phyloP scores from a whole-genome alignment of 2,888 invertebrate genomes.

The Acanthosepion pharaonis region DNA sequence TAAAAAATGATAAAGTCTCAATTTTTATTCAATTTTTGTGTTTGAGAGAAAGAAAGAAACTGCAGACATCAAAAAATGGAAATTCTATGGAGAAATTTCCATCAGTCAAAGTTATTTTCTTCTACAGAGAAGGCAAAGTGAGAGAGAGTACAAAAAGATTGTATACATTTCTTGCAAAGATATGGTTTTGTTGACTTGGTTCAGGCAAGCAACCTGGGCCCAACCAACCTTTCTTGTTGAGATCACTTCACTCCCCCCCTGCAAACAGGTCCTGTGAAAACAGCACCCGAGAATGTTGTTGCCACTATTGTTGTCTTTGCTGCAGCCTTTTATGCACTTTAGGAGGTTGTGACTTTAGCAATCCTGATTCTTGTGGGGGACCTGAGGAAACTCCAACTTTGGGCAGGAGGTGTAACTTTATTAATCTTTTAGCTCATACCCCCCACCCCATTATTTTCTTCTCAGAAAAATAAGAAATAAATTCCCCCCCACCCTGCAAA shows the following conservation, averaged over 20 bases:
- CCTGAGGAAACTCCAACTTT: background rate
- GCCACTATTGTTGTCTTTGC: background rate
- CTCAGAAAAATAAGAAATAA: background rate
- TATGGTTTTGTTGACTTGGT: background rate
- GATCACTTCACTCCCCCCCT: background rate
- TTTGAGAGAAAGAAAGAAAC: background rate
- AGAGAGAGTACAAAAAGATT: background rate
- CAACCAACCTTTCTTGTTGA: slow-evolving; percentile 33
- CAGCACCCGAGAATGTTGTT: background rate
- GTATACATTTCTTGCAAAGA: background rate
- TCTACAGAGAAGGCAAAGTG: background rate
- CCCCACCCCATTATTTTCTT: background rate
- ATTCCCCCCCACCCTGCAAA: background rate
- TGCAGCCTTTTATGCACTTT: background rate
- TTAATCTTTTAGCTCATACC: background rate
- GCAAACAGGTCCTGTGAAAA: background rate
- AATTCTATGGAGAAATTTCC: background rate
- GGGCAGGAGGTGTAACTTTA: background rate
- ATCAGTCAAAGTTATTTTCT: background rate
- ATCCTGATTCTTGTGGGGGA: background rate
- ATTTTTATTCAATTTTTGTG: background rate
- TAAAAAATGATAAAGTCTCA: background rate
- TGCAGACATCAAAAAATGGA: slow-evolving; percentile 5
- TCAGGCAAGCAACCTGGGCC: background rate
- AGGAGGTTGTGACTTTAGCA: background rate